phyloP scores from a whole-genome alignment of 2,113 vertebrate species.

The Aythya baeri region DNA sequence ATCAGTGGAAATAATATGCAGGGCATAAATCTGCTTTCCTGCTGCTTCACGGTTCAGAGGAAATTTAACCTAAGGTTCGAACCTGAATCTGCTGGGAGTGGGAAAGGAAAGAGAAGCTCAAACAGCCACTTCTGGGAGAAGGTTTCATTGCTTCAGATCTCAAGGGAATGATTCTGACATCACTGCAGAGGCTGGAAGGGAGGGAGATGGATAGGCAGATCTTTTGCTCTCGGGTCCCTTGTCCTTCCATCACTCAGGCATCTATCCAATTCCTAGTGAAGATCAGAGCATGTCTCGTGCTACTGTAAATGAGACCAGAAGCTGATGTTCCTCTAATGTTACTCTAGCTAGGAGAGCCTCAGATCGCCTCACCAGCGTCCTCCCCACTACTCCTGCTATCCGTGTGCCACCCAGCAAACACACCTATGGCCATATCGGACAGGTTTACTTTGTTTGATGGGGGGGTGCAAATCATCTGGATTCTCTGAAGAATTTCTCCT shows the following conservation, averaged over 20 bases:
- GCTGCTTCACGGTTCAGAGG: background rate
- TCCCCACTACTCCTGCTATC: background rate
- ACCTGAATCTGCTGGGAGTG: background rate
- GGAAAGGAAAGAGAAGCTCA: background rate
- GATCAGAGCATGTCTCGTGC: background rate
- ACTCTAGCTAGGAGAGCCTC: background rate
- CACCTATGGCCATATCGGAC: background rate
- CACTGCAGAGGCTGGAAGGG: background rate
- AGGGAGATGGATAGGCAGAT: background rate
- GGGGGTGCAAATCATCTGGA: background rate
- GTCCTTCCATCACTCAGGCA: background rate
- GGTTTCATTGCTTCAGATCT: background rate
- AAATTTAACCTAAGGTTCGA: background rate
- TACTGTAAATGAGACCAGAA: background rate
- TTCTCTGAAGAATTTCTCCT: background rate
- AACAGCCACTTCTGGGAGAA: background rate
- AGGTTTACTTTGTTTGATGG: fast-evolving
- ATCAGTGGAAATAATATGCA: background rate
- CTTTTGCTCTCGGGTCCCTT: background rate
- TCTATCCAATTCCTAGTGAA: background rate
- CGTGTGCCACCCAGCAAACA: fast-evolving
- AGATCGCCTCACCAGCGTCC: background rate
- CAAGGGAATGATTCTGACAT: background rate
- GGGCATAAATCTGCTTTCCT: background rate
- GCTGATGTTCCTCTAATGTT: background rate